These are phyloP conservation scores for Camponotus vicinus DNA, from an alignment of 1,140 invertebrate species.

Conservation along the genomic window DNA sequence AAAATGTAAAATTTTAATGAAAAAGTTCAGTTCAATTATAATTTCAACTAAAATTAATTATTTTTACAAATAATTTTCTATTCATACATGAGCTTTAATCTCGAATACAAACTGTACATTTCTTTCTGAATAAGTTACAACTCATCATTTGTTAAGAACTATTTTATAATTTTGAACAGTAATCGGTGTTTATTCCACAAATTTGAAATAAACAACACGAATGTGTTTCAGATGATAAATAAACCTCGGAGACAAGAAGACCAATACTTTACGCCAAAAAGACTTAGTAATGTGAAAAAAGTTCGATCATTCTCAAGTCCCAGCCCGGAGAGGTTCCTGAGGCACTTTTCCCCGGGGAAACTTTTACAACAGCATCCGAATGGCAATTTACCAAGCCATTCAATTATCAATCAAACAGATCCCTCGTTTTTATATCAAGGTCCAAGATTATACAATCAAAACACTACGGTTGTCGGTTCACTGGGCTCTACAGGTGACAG, in stretches of 20 bases:
- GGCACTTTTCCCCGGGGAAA: not conserved
- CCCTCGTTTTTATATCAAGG: not conserved
- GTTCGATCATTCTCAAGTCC: not conserved
- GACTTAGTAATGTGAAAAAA: not conserved
- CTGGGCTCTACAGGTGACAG: conserved; percentile 9
- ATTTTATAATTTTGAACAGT: not conserved
- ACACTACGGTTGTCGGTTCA: not conserved
- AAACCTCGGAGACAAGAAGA: conserved; percentile 32
- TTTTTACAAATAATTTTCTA: not conserved
- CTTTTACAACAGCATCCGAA: not conserved
- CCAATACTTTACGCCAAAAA: not conserved
- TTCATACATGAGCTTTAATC: not conserved
- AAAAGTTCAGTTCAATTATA: not conserved
- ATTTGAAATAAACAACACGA: not conserved
- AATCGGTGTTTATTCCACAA: not conserved
- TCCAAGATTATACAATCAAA: not conserved
- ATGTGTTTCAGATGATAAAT: conserved; percentile 26
- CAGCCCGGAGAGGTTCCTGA: not conserved
- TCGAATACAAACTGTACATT: not conserved
- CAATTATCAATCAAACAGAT: not conserved
- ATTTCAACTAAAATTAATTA: not conserved
- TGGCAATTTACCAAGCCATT: not conserved
- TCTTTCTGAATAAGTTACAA: not conserved
- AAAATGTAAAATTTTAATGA: not conserved
- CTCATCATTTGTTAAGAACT: not conserved